phyloP scores from a whole-genome alignment of 2,797 vertebrate species.

The Anniella stebbinsi region DNA sequence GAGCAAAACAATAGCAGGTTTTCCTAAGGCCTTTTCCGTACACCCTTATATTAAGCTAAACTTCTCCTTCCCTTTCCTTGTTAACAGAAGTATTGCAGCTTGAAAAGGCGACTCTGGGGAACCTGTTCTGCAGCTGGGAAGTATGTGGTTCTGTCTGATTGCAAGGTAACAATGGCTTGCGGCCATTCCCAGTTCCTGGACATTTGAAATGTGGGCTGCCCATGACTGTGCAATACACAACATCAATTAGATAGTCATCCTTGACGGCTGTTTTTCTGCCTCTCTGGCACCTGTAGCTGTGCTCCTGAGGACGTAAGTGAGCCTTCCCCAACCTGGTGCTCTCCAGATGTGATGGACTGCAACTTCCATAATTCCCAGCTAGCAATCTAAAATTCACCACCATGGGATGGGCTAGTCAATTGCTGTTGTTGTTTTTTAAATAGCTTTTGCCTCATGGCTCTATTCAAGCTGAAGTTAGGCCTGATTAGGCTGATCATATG shows the following conservation, averaged over 20 bases:
- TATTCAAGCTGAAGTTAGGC: background rate
- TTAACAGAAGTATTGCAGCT: background rate
- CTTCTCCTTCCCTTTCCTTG: background rate
- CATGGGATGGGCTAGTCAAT: background rate
- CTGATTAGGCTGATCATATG: too few species aligned
- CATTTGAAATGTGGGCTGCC: background rate
- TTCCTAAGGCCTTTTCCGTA: background rate
- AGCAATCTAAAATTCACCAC: background rate
- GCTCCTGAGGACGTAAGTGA: background rate
- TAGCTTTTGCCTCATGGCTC: background rate
- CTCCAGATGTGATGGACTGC: too few species aligned
- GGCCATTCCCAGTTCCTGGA: background rate
- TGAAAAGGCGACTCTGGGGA: background rate
- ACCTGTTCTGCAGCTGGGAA: constrained; percentile 1
- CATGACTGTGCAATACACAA: background rate
- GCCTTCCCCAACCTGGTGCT: too few species aligned
- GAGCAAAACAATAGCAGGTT: background rate
- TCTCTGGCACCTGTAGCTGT: background rate
- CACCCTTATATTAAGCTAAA: constrained; percentile 7
- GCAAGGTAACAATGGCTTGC: background rate
- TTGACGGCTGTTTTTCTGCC: background rate
- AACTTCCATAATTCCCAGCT: too few species aligned
- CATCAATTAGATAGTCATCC: background rate
- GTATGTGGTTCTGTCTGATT: background rate
- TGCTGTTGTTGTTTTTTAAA: background rate